Percentiles rank a stretch among this genome's conserved stretches.
Conservation (phyloP, 1,140 invertebrate species). For the Conopomorpha cramerella region DNA sequence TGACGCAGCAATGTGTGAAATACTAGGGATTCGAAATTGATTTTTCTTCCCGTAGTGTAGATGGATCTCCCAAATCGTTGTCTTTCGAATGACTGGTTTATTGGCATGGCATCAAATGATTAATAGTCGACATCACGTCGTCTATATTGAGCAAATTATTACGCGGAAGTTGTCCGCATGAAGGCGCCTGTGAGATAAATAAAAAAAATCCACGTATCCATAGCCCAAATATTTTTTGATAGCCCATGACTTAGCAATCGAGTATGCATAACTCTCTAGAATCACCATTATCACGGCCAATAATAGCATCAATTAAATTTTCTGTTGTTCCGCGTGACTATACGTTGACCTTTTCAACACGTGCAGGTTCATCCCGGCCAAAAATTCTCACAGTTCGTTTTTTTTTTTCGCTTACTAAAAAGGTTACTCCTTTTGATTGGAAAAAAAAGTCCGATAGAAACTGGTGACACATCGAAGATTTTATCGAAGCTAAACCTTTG, state of each 20-base stretch:
- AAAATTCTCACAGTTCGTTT: conserved; percentile 22
- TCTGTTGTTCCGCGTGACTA: conserved; percentile 1
- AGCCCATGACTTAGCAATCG: too few species aligned
- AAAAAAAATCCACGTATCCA: too few species aligned
- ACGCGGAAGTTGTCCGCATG: too few species aligned
- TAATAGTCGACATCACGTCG: conserved; percentile 18
- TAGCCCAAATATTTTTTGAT: too few species aligned
- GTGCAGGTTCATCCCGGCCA: too few species aligned
- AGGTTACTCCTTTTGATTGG: conserved; percentile 35
- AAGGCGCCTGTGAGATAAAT: too few species aligned
- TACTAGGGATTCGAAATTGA: too few species aligned
- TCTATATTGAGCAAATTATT: conserved; percentile 21
- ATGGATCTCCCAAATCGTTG: conserved; percentile 25
- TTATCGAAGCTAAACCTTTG: conserved; percentile 47
- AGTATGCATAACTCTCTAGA: too few species aligned
- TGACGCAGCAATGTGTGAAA: too few species aligned
- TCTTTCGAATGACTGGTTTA: conserved; percentile 20
- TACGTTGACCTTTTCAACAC: conserved; percentile 7
- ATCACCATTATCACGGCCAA: too few species aligned
- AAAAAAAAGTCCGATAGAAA: conserved; percentile 32
- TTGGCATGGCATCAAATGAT: conserved; percentile 21
- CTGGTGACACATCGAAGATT: conserved; percentile 52
- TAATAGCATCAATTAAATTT: too few species aligned
- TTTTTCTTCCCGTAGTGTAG: too few species aligned
- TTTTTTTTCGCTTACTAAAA: conserved; percentile 31